A percentile compares a stretch with the other conserved stretches of the same genome.
Evolutionary conservation across 2,797 vertebrate genomes (phyloP).

Genomic region (Apodemus agrarius): DNA sequence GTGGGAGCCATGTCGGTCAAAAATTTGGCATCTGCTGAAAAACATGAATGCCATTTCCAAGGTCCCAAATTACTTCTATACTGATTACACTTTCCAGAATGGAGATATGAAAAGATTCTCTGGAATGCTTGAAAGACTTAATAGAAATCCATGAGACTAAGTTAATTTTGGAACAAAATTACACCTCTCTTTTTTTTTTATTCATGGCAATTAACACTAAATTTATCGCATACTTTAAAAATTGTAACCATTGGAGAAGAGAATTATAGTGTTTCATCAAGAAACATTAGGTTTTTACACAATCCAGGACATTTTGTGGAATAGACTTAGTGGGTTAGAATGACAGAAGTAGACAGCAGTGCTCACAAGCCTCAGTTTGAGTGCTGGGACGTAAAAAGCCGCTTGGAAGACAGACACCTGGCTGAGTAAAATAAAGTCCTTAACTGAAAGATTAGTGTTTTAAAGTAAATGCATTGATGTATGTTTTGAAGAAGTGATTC

Average conservation of each 20-base stretch:
- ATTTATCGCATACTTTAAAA: conserved; percentile 77
- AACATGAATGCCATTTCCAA: conserved; percentile 80
- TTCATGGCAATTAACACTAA: conserved; percentile 80
- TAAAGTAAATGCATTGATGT: conserved; percentile 67
- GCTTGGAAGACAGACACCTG: conserved; percentile 70
- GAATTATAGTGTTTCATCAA: conserved; percentile 74
- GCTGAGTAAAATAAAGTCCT: conserved; percentile 67
- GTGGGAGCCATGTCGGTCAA: conserved; percentile 77
- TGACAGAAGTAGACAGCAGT: conserved; percentile 72
- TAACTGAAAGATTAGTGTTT: conserved; percentile 63
- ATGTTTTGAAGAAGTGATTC: conserved; percentile 63
- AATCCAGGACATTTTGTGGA: conserved; percentile 70
- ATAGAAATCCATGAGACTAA: conserved; percentile 75
- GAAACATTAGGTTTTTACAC: conserved; percentile 74
- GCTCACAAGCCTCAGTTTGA: conserved; percentile 68
- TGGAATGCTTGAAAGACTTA: conserved; percentile 78
- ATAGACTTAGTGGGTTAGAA: conserved; percentile 70
- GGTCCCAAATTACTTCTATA: conserved; percentile 81
- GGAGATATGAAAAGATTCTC: conserved; percentile 79
- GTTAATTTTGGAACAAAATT: conserved; percentile 79
- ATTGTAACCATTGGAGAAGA: conserved; percentile 78
- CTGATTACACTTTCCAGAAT: conserved; percentile 81
- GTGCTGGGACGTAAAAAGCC: conserved; percentile 70
- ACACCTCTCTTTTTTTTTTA: conserved; percentile 48
- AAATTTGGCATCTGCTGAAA: conserved; percentile 80